Percentiles rank a stretch among this genome's conserved stretches.
phyloP scores from a whole-genome alignment of 2,888 invertebrate species.

The Drosophila birchii region DNA sequence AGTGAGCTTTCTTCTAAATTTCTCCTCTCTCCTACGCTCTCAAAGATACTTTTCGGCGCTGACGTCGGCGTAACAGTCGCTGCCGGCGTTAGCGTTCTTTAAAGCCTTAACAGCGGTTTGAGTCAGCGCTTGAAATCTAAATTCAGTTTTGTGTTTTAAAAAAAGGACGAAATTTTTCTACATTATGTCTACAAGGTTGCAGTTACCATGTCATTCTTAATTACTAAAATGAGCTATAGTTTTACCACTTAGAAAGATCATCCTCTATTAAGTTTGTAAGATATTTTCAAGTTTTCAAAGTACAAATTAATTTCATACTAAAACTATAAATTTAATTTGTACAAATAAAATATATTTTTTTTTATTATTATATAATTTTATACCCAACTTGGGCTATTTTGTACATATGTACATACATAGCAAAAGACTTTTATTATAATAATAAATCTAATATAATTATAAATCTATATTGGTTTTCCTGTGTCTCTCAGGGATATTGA shows the following conservation, averaged over 20 bases:
- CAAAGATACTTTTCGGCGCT: neutral
- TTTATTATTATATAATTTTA: too few species aligned
- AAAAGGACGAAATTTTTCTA: neutral
- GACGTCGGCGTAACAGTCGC: constrained; percentile 15
- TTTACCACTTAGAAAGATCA: neutral
- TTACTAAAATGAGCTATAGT: neutral
- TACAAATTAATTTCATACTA: too few species aligned
- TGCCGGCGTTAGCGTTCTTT: neutral
- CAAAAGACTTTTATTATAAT: too few species aligned
- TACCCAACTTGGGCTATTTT: too few species aligned
- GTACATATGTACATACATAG: too few species aligned
- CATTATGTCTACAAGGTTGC: neutral
- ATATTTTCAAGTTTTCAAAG: neutral
- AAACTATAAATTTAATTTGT: too few species aligned
- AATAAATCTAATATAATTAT: too few species aligned
- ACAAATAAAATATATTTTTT: too few species aligned
- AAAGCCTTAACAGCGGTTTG: constrained; percentile 8
- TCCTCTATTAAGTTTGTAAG: neutral
- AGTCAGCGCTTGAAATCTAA: neutral
- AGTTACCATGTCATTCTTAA: neutral
- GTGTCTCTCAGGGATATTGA: too few species aligned
- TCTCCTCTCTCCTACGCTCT: neutral
- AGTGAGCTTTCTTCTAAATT: constrained; percentile 15
- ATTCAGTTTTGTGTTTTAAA: neutral
- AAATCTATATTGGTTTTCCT: too few species aligned